Conservation (phyloP, 2,113 vertebrate genomes). For the Axis porcinus region DNA sequence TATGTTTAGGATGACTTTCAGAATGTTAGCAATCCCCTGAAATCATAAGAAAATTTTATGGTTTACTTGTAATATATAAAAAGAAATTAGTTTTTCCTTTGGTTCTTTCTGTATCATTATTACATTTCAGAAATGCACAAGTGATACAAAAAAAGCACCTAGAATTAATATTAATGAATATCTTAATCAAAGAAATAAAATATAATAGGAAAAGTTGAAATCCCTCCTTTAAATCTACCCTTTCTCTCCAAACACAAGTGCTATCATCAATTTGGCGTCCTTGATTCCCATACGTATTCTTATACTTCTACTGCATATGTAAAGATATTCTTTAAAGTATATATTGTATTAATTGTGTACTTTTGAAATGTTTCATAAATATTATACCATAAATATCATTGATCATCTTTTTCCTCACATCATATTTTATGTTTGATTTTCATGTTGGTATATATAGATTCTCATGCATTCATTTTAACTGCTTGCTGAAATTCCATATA, state of each 20-base stretch:
- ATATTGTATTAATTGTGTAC: not conserved
- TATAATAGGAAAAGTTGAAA: not conserved
- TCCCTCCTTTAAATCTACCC: not conserved
- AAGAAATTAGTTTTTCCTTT: not conserved
- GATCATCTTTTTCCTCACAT: not conserved
- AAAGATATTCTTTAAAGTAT: not conserved
- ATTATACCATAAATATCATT: not conserved
- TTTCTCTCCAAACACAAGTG: not conserved
- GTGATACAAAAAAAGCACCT: not conserved
- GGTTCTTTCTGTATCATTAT: not conserved
- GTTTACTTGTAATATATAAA: not conserved
- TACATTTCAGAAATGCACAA: not conserved
- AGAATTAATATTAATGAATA: not conserved
- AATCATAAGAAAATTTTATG: not conserved
- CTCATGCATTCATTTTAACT: not conserved
- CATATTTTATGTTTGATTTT: not conserved
- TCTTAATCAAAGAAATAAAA: not conserved
- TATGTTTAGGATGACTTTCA: not conserved
- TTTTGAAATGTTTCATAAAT: not conserved
- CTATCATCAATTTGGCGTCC: not conserved
- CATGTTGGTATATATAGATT: not conserved
- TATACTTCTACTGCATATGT: not conserved
- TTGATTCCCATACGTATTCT: not conserved
- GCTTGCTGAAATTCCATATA: not conserved
- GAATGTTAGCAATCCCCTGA: not conserved